phyloP scores from a whole-genome alignment of 1,140 invertebrate species.

The Eriocheir sinensis region DNA sequence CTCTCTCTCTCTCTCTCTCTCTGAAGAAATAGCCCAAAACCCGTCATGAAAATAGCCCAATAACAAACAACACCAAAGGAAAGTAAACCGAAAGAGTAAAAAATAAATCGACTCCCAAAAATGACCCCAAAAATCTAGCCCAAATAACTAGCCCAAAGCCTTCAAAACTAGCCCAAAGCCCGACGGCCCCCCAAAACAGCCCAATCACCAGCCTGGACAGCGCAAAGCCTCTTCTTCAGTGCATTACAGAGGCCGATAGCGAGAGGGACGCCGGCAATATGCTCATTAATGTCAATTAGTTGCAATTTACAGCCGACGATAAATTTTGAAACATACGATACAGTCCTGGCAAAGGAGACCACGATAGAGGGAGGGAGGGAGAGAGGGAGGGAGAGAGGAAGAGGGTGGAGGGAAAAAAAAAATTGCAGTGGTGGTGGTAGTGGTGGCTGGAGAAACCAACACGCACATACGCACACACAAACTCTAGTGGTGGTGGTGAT shows the following conservation, averaged over 20 bases:
- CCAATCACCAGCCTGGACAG: no score
- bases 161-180: no score
- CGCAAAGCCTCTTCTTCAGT: no score
- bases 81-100: no score
- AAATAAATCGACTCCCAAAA: no score
- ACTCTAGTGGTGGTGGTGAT: neutral
- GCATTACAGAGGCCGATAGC: constrained; percentile 1
- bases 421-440: neutral
- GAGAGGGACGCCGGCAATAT: neutral
- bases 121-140: no score
- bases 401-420: neutral
- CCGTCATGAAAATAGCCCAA: no score
- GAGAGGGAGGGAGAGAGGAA: neutral
- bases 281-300: constrained; percentile 25
- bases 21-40: no score
- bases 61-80: no score
- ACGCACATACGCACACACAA: no score
- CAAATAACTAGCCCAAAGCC: no score
- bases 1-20: constrained; percentile 22
- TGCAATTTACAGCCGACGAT: constrained; percentile 3
- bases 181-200: no score
- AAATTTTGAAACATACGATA: constrained; percentile 14
- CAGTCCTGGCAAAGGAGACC: constrained; percentile 22
- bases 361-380: constrained; percentile 14
- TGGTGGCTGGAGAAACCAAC: neutral